These are phyloP conservation scores for Polyploca ridens DNA, from an alignment of 2,888 invertebrate genomes.

Conservation along the genomic window DNA sequence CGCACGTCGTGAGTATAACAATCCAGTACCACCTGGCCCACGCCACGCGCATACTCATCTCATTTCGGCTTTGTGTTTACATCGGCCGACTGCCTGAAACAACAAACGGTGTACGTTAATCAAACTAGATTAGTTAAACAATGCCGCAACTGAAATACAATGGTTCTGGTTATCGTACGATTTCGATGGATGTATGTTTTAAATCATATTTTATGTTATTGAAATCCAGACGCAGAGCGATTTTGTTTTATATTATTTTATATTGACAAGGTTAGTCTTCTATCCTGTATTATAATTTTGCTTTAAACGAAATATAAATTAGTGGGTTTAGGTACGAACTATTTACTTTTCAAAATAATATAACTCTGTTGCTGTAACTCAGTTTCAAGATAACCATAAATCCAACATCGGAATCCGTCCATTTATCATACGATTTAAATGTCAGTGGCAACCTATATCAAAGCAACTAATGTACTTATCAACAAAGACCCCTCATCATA, in stretches of 20 bases:
- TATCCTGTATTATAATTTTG: not conserved
- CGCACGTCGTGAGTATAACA: conserved; percentile 79
- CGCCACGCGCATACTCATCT: conserved; percentile 84
- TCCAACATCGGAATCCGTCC: not conserved
- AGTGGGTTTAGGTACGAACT: too few relatives aligned
- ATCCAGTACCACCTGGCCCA: conserved; percentile 84
- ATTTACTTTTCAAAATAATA: not conserved
- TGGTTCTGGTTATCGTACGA: conserved; percentile 36
- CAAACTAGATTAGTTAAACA: conserved; percentile 61
- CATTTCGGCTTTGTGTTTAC: conserved; percentile 81
- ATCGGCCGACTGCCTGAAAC: conserved; percentile 81
- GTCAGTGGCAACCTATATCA: conserved; percentile 6
- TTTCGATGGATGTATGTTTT: conserved; percentile 18
- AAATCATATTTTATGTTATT: conserved; percentile 45
- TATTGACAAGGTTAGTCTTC: not conserved
- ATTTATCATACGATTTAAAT: conserved; percentile 4
- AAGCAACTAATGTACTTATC: not conserved
- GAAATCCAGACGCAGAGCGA: not conserved
- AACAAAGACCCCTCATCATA: not conserved
- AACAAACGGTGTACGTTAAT: conserved; percentile 62
- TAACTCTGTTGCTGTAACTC: not conserved
- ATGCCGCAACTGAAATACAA: conserved; percentile 46
- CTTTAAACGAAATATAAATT: not conserved
- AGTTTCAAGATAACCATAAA: not conserved
- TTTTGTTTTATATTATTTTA: conserved; percentile 30